Evolutionary conservation across 2,888 invertebrate genomes (phyloP), one percentile per base, ranked within the genome.

Genomic region (Hirudinaria manillensis): DNA sequence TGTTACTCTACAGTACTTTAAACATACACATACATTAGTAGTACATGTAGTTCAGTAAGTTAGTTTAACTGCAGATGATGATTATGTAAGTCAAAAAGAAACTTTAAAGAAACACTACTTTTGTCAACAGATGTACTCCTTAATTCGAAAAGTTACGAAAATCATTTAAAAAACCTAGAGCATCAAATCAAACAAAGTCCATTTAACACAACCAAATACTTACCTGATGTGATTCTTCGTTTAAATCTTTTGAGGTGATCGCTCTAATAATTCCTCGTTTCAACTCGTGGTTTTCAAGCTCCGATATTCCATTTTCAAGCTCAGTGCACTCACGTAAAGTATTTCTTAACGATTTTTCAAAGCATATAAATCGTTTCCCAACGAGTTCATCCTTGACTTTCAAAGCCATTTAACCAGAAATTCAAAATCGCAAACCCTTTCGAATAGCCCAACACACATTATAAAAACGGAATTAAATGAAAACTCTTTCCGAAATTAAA

Each of bases 381-480:
- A 74, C 74, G 36, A 74, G 27, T 66, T 74, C 74, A 38, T 74
- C 74, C 32, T 66, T 38, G 13, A 66, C 67, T 38, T 74, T 72
- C 72, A 72, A 36, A 27, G 72, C 56, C 72, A 72, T 61, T 61
- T 61, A 61, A 24, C 29, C 24, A 61, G 29, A 24, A 61, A 61
- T 61, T 61, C 61, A 61, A 61, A 61, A 61, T 2, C 29, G 61
- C n/a, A 61, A 61, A 21, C 61, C 61, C 21, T 61, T 61, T 61
- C 61, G 61, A 27, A 45, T 4, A 45, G 45, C 13, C 10, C 45
- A 45, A 45, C 1, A 45, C 16, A 45, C 45, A 45, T 45, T 45
- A 45, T 45, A 45, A 45, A 10, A 16, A 1, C 10, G 3, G 1
- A 45, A 45, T 45, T 45, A 45, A 45, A 45, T 45, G 6, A 6